phyloP scores from a whole-genome alignment of 2,888 invertebrate genomes.

The Meteorus colon region DNA sequence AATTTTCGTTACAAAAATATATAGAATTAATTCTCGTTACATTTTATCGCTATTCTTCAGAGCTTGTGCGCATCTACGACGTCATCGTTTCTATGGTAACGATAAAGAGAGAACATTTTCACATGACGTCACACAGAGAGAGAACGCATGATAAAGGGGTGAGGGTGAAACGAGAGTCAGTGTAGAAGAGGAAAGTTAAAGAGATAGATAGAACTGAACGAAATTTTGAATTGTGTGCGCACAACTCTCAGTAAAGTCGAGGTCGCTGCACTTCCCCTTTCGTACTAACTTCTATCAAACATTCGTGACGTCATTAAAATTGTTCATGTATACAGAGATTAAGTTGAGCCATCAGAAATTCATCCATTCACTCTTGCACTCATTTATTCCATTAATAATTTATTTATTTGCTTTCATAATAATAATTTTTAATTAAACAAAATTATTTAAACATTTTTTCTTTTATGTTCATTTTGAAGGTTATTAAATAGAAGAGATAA shows the following conservation, averaged over 20 bases:
- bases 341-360: conserved; percentile 2
- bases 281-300: conserved; percentile 50
- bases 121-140: conserved; percentile 61
- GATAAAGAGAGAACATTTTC: conserved; percentile 32
- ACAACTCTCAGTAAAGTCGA: conserved; percentile 31
- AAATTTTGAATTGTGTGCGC: not conserved
- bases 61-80: conserved; percentile 55
- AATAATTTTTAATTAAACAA: no score
- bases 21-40: not conserved
- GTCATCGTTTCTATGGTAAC: conserved; percentile 69
- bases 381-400: not conserved
- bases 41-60: not conserved
- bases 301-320: conserved; percentile 54
- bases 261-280: conserved; percentile 63
- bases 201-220: not conserved
- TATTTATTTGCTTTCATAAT: no score
- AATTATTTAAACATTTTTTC: no score
- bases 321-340: conserved; percentile 6
- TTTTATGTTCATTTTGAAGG: no score
- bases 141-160: not conserved
- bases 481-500: no score
- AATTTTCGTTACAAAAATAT: not conserved
- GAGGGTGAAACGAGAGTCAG: not conserved
- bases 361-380: not conserved
- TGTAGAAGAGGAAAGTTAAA: no score